Base-by-base conservation (phyloP, 2,113 vertebrate genomes). In the Campylomormyrus tamandua region DNA sequence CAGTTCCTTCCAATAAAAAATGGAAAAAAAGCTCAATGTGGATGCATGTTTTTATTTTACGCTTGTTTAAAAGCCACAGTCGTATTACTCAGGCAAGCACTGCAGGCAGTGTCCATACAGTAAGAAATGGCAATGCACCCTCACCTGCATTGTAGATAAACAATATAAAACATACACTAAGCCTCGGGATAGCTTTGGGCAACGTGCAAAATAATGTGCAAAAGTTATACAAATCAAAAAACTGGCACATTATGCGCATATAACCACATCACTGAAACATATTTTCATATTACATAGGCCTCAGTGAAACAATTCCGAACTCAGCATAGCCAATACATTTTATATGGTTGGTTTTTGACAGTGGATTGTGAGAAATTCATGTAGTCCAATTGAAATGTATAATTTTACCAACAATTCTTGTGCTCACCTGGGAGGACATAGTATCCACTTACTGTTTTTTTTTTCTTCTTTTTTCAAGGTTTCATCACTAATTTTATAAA, bases 1-100 rank as follows among this genome's bases (percentile, higher is more conserved):
- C 91, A 93, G 93, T 97, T 97, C 95, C 96, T 97, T 96, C 95
- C 96, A 98, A 97, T 98, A 97, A 99, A 98, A 96, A 90, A 92
- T 90, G 52, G 89, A 93, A 94, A 91, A 91, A 1, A 89, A 87
- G 91, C 90, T 24, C 24, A 66, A 3, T 8, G 58, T 90, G 66
- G 17, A 31, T 85, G 70, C 13, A 62, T 27, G 70, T n/a, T 1
- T 86, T 88, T 88, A 17, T 74, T 62, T 80, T n/a, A 24, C 62
- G 52, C 27, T 88, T 35, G 31, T 45, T 90, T 90, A 56, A 48
- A 31, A 83, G 49, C 74, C 74, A 66, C 90, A 88, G 35, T 58
- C 21, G n/a, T 35, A 85, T 19, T 80, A 83, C 24, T 15, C 56
- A 58, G 90, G 49, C 66, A 84, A 90, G 39, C 66, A 80, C 10